These are phyloP conservation scores for Arrhamphus sclerolepis DNA, from an alignment of 2,797 vertebrate species.

Conservation along the genomic window DNA sequence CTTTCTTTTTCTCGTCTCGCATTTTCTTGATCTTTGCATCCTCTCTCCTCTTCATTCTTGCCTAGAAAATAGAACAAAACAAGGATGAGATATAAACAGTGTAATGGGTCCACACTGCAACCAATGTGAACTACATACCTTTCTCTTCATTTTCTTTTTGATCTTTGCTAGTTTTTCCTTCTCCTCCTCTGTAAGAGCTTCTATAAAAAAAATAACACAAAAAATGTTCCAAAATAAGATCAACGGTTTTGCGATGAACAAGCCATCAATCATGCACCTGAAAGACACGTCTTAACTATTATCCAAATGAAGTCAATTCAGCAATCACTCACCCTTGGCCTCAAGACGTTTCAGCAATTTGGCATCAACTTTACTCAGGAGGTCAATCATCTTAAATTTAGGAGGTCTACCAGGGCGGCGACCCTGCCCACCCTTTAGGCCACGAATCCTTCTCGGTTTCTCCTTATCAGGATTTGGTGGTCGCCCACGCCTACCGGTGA, in stretches of 20 bases:
- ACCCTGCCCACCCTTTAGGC: slow-evolving; percentile 72
- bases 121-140: slow-evolving; percentile 73
- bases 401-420: slow-evolving; percentile 92
- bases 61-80: slow-evolving; percentile 73
- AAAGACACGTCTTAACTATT: neutral
- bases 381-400: slow-evolving; percentile 87
- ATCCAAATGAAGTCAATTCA: neutral
- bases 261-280: neutral
- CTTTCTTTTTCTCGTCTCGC: slow-evolving; percentile 86
- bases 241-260: too few relatives aligned
- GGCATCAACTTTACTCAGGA: slow-evolving; percentile 91
- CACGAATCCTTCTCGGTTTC: slow-evolving; percentile 67
- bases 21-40: slow-evolving; percentile 86
- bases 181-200: slow-evolving; percentile 91
- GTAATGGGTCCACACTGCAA: neutral
- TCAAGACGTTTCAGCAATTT: slow-evolving; percentile 88
- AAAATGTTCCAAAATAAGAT: neutral
- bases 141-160: slow-evolving; percentile 95
- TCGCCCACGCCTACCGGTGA: slow-evolving; percentile 93
- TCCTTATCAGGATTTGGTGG: slow-evolving; percentile 93
- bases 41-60: slow-evolving; percentile 89
- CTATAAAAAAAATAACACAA: slow-evolving; percentile 65
- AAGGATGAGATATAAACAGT: slow-evolving; percentile 3
- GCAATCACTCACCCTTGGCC: slow-evolving; percentile 83
- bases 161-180: slow-evolving; percentile 91